These are phyloP conservation scores for Lophius piscatorius DNA, from an alignment of 2,113 vertebrate genomes.

Conservation along the genomic window DNA sequence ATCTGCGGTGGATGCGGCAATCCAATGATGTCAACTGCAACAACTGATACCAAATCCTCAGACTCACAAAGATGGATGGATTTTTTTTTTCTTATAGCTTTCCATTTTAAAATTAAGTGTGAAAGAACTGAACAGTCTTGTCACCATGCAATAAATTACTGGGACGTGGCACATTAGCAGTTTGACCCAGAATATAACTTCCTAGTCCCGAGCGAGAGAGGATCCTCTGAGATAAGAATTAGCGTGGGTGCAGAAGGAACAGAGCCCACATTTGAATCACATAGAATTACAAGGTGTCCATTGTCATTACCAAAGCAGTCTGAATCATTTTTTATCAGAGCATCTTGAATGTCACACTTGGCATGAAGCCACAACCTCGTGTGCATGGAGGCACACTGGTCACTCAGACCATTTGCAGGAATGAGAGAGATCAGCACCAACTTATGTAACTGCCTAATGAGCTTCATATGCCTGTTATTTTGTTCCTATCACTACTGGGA, in stretches of 20 bases:
- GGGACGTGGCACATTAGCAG: slow-evolving; percentile 8
- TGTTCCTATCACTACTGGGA: slow-evolving; percentile 42
- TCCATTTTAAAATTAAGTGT: too few relatives aligned
- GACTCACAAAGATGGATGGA: too few relatives aligned
- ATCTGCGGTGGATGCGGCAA: too few relatives aligned
- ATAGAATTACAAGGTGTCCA: slow-evolving; percentile 16
- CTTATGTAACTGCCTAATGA: slow-evolving; percentile 71
- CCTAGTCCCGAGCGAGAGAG: slow-evolving; percentile 2
- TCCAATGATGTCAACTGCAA: too few relatives aligned
- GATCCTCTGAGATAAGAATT: slow-evolving; percentile 11
- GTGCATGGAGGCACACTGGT: slow-evolving; percentile 24
- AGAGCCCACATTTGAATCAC: slow-evolving; percentile 20
- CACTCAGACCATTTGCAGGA: slow-evolving; percentile 40
- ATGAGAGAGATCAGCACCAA: slow-evolving; percentile 29
- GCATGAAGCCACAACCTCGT: slow-evolving; percentile 33
- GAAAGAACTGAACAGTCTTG: too few relatives aligned
- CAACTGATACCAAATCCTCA: too few relatives aligned
- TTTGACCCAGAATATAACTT: slow-evolving; percentile 6
- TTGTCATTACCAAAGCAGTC: slow-evolving; percentile 41
- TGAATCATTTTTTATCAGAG: slow-evolving; percentile 42
- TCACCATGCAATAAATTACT: background rate
- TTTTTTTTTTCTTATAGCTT: too few relatives aligned
- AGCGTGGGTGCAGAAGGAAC: slow-evolving; percentile 4
- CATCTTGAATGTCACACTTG: slow-evolving; percentile 39
- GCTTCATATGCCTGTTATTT: slow-evolving; percentile 64